A percentile compares a stretch with the other conserved stretches of the same genome.
Evolutionary conservation across 2,888 invertebrate genomes (phyloP).

Genomic region (Baronia brevicornis): DNA sequence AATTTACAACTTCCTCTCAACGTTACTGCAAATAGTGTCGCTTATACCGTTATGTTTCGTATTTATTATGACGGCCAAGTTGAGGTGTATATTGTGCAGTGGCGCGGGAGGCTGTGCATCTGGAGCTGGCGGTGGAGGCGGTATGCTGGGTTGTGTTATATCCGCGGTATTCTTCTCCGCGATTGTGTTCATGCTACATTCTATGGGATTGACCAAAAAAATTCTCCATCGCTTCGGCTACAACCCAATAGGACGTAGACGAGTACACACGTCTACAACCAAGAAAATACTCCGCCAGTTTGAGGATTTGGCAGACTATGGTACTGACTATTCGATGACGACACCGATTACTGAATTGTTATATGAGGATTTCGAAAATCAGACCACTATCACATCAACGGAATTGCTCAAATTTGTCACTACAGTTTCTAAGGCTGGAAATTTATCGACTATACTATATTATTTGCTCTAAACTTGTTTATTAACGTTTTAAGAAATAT

Average conservation of each 20-base stretch:
- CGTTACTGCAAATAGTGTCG: conserved; percentile 51
- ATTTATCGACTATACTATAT: conserved; percentile 30
- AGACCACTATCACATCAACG: conserved; percentile 4
- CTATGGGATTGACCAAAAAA: conserved; percentile 51
- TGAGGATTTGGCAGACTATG: conserved; percentile 37
- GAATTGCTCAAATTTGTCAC: conserved; percentile 1
- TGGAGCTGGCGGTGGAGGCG: conserved; percentile 47
- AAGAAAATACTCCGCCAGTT: conserved; percentile 46
- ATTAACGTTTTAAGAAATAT: neutral
- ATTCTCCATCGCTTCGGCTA: conserved; percentile 55
- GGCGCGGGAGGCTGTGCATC: conserved; percentile 52
- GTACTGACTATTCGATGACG: conserved; percentile 11
- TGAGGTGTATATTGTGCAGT: conserved; percentile 56
- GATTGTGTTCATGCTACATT: conserved; percentile 49
- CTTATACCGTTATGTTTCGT: conserved; percentile 55
- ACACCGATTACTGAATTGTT: neutral
- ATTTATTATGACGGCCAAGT: conserved; percentile 44
- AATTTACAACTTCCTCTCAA: conserved; percentile 56
- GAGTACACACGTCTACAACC: conserved; percentile 37
- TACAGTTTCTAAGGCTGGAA: conserved; percentile 6
- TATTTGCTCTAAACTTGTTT: conserved; percentile 24
- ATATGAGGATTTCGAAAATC: conserved; percentile 5
- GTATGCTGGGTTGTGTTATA: conserved; percentile 39
- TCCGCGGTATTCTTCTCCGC: conserved; percentile 41
- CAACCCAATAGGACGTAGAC: conserved; percentile 23